Conservation (phyloP, 2,888 invertebrate genomes). For the Cataglyphis albicans region DNA sequence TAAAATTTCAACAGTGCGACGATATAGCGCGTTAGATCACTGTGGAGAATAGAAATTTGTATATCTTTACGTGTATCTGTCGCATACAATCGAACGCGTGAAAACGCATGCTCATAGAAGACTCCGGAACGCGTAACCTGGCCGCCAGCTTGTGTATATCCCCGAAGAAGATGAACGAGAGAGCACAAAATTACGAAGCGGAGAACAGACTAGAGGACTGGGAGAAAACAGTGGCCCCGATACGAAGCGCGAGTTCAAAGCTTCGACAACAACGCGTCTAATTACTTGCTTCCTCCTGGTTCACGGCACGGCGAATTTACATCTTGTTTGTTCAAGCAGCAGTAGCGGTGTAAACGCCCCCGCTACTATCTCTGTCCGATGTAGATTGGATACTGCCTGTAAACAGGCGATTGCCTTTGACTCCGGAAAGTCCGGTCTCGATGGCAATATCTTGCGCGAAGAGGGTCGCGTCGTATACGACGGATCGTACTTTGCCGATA, state of each 20-base stretch:
- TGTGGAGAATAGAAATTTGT: slow-evolving; percentile 65
- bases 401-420: slow-evolving; percentile 79
- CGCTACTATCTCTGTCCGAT: slow-evolving; percentile 57
- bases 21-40: slow-evolving; percentile 37
- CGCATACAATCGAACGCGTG: slow-evolving; percentile 66
- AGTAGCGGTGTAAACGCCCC: slow-evolving; percentile 72
- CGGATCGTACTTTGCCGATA: slow-evolving; percentile 15
- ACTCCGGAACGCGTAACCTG: slow-evolving; percentile 36
- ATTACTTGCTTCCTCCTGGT: slow-evolving; percentile 83
- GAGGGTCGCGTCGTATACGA: slow-evolving; percentile 61
- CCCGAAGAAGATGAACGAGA: slow-evolving; percentile 47
- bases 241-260: slow-evolving; percentile 82
- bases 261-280: slow-evolving; percentile 84
- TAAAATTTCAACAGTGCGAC: slow-evolving; percentile 55
- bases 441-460: slow-evolving; percentile 72
- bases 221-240: slow-evolving; percentile 76
- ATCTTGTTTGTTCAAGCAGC: slow-evolving; percentile 84
- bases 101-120: slow-evolving; percentile 51
- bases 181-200: slow-evolving; percentile 52
- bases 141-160: slow-evolving; percentile 54
- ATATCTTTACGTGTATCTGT: slow-evolving; percentile 66
- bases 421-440: slow-evolving; percentile 70
- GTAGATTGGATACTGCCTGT: slow-evolving; percentile 79
- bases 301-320: slow-evolving; percentile 81
- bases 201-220: slow-evolving; percentile 4